phyloP scores from a whole-genome alignment of 2,888 invertebrate species.

The Villa cingulata region DNA sequence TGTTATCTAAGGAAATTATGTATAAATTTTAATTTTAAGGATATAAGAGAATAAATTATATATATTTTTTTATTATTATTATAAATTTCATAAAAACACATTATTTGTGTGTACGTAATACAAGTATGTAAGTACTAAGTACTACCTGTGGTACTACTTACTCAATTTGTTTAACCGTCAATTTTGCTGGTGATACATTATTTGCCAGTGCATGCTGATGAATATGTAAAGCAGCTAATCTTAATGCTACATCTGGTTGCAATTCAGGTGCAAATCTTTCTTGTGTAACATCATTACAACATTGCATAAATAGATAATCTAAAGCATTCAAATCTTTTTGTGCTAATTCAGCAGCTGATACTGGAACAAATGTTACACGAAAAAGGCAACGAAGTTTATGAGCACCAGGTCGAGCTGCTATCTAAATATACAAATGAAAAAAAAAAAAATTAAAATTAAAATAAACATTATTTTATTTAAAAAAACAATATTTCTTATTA shows the following conservation, averaged over 20 bases:
- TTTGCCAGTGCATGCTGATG: constrained; percentile 79
- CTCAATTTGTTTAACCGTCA: constrained; percentile 77
- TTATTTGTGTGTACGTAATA: too few relatives aligned
- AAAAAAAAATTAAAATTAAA: too few relatives aligned
- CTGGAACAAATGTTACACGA: constrained; percentile 78
- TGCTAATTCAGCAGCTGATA: constrained; percentile 69
- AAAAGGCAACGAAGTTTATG: constrained; percentile 82
- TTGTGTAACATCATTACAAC: constrained; percentile 87
- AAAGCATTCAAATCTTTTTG: constrained; percentile 72
- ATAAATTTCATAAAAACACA: too few relatives aligned
- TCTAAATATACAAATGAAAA: constrained; percentile 39
- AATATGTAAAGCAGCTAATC: constrained; percentile 79
- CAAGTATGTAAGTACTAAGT: too few relatives aligned
- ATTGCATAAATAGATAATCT: constrained; percentile 81
- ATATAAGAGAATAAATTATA: too few relatives aligned
- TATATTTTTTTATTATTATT: too few relatives aligned
- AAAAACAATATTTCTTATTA: too few relatives aligned
- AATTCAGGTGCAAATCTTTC: constrained; percentile 83
- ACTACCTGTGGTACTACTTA: too few relatives aligned
- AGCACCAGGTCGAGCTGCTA: constrained; percentile 79
- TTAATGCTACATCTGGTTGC: constrained; percentile 72
- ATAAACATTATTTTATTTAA: too few relatives aligned
- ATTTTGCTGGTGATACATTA: constrained; percentile 61
- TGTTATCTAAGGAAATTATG: background rate
- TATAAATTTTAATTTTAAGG: too few relatives aligned